Evolutionary conservation across 2,888 invertebrate species (phyloP).

Genomic region (Dicyrtomina minuta): DNA sequence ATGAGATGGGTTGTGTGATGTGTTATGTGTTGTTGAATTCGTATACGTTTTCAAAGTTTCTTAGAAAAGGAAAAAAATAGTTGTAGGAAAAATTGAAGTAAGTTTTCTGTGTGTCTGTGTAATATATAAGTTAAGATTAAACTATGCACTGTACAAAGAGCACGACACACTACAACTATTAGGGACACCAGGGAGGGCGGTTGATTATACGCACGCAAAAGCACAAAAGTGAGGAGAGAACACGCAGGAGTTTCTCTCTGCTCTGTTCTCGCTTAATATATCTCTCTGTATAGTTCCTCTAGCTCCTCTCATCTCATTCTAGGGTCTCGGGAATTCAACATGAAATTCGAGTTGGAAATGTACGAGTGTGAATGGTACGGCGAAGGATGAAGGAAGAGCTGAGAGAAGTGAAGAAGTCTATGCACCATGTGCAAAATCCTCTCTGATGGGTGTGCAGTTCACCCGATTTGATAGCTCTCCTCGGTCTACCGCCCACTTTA

Average conservation of each 20-base stretch:
- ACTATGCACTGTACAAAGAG: too few species aligned
- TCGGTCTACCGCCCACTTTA: slow-evolving; percentile 35
- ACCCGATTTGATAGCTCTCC: slow-evolving; percentile 32
- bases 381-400: neutral
- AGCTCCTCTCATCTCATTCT: too few species aligned
- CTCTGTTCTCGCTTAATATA: slow-evolving; percentile 3
- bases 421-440: slow-evolving; percentile 32
- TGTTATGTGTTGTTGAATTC: too few species aligned
- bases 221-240: slow-evolving; percentile 31
- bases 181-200: slow-evolving; percentile 3
- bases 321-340: too few species aligned
- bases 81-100: too few species aligned
- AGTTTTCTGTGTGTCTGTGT: too few species aligned
- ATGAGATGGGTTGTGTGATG: too few species aligned
- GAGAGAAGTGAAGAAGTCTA: slow-evolving; percentile 18
- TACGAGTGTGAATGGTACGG: neutral
- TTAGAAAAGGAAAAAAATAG: too few species aligned
- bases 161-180: neutral
- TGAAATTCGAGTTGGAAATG: neutral
- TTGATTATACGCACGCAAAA: slow-evolving; percentile 29
- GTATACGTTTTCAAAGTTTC: too few species aligned
- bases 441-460: slow-evolving; percentile 28
- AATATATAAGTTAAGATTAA: too few species aligned
- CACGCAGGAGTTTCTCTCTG: slow-evolving; percentile 22
- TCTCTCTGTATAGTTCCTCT: too few species aligned